Conservation (phyloP, 2,888 invertebrate genomes). For the Digitonthophagus gazella region DNA sequence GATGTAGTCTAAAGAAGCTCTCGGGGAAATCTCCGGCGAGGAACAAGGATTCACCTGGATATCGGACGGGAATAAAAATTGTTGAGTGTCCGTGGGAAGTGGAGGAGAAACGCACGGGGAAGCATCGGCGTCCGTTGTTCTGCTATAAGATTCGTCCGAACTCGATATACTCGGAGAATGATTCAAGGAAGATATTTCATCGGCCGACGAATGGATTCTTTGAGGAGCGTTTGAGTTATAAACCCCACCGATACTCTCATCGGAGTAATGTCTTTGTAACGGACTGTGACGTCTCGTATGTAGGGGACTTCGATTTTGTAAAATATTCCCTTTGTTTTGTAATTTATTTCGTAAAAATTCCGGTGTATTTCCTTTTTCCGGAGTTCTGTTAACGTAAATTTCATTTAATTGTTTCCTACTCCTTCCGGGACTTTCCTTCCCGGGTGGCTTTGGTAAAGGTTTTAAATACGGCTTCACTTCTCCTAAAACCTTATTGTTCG, state of each 20-base stretch:
- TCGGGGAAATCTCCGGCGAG: constrained; percentile 51
- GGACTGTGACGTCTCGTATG: constrained; percentile 49
- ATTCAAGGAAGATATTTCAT: constrained; percentile 78
- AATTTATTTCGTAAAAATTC: constrained; percentile 45
- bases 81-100: constrained; percentile 52
- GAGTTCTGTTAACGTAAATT: constrained; percentile 36
- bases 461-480: constrained; percentile 56
- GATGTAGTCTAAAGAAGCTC: constrained; percentile 54
- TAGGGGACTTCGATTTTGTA: constrained; percentile 42
- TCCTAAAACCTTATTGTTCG: constrained; percentile 25
- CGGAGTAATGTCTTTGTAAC: constrained; percentile 64
- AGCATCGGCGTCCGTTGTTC: constrained; percentile 72
- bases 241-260: constrained; percentile 60
- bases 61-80: constrained; percentile 63
- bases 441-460: constrained; percentile 59
- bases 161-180: constrained; percentile 81
- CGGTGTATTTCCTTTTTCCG: constrained; percentile 43
- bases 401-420: constrained; percentile 40
- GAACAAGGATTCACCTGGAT: constrained; percentile 57
- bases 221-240: constrained; percentile 51
- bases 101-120: constrained; percentile 56
- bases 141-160: constrained; percentile 80
- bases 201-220: constrained; percentile 74
- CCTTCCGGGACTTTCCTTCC: constrained; percentile 49
- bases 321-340: constrained; percentile 43